These are phyloP conservation scores for Parascotia fuliginaria DNA, from an alignment of 2,888 invertebrate genomes.

Conservation along the genomic window DNA sequence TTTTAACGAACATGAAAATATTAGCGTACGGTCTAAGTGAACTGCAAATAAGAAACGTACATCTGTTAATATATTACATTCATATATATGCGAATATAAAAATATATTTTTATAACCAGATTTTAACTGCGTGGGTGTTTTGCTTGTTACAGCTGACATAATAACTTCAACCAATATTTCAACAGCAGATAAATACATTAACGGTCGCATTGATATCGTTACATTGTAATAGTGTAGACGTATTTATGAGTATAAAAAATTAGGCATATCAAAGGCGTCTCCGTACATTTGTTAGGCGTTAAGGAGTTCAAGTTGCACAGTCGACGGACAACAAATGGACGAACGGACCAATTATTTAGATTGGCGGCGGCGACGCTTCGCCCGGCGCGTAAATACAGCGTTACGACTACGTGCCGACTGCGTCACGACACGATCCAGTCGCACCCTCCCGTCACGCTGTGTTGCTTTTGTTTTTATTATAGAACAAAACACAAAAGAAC, in stretches of 20 bases:
- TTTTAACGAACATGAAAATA: slow-evolving; percentile 33
- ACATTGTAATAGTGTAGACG: slow-evolving; percentile 14
- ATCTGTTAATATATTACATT: no score
- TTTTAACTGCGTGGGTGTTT: slow-evolving; percentile 14
- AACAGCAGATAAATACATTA: slow-evolving; percentile 16
- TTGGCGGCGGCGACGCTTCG: slow-evolving; percentile 75
- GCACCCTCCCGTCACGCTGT: slow-evolving; percentile 33
- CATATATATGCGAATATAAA: no score
- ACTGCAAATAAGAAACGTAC: neutral
- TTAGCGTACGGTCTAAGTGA: no score
- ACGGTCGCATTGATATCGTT: slow-evolving; percentile 6
- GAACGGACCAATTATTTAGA: slow-evolving; percentile 85
- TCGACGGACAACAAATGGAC: slow-evolving; percentile 76
- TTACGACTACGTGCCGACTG: slow-evolving; percentile 54
- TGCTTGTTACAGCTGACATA: slow-evolving; percentile 16
- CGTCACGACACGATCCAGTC: slow-evolving; percentile 32
- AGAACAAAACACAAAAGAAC: slow-evolving; percentile 38
- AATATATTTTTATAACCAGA: no score
- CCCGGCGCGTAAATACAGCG: slow-evolving; percentile 58
- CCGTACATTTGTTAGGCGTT: slow-evolving; percentile 51
- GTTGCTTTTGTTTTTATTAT: slow-evolving; percentile 42
- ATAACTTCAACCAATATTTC: slow-evolving; percentile 21
- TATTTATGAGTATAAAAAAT: slow-evolving; percentile 17
- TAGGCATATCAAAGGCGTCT: slow-evolving; percentile 40
- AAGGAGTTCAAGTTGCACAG: slow-evolving; percentile 74